Conservation (phyloP, 2,113 vertebrate species). For the Alligator sinensis region DNA sequence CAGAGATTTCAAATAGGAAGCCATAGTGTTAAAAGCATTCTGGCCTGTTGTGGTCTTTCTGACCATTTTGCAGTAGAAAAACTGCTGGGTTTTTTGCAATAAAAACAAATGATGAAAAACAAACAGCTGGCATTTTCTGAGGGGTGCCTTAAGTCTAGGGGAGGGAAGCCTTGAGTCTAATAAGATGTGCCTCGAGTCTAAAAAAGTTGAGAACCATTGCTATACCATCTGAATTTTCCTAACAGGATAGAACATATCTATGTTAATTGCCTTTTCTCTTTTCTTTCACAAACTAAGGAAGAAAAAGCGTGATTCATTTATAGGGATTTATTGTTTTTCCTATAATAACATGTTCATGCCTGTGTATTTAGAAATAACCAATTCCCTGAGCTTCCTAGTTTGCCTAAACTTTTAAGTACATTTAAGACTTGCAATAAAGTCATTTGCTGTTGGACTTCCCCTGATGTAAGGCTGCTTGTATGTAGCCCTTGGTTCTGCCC, state of each 20-base stretch:
- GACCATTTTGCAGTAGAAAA: neutral
- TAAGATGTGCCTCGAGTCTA: too few species aligned
- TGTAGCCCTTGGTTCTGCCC: neutral
- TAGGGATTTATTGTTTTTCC: neutral
- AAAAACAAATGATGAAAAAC: neutral
- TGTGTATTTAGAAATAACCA: neutral
- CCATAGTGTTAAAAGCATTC: neutral
- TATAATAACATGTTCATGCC: accelerated
- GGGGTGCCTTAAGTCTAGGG: too few species aligned
- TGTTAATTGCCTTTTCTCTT: neutral
- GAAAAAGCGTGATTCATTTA: accelerated
- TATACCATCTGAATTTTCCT: neutral
- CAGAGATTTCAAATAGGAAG: too few species aligned
- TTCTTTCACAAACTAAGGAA: neutral
- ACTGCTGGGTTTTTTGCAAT: neutral
- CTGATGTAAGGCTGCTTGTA: neutral
- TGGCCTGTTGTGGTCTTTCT: neutral
- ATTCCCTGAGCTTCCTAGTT: neutral
- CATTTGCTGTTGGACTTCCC: neutral
- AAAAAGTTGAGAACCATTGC: too few species aligned
- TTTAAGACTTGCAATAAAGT: neutral
- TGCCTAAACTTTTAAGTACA: neutral
- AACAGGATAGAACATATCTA: neutral
- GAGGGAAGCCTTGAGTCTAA: too few species aligned
- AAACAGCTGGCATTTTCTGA: neutral